A percentile compares a stretch with the other conserved stretches of the same genome.
phyloP scores from a whole-genome alignment of 2,888 invertebrate genomes.

The Ornithoptera priamus region DNA sequence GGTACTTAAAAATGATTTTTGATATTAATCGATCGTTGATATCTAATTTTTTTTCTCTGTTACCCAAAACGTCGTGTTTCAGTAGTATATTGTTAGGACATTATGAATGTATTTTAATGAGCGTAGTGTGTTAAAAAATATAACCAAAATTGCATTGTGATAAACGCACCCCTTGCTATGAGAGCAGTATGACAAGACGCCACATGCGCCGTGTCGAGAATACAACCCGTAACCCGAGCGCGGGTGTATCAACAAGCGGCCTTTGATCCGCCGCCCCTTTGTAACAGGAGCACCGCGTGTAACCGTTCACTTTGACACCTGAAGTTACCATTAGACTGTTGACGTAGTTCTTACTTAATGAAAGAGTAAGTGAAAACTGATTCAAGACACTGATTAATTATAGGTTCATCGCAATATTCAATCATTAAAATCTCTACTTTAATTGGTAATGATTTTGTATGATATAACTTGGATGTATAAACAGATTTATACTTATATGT shows the following conservation, averaged over 20 bases:
- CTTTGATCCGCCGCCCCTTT: conserved; percentile 47
- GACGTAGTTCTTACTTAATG: conserved; percentile 35
- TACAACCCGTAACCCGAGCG: conserved; percentile 31
- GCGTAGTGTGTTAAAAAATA: background rate
- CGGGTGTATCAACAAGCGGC: conserved; percentile 32
- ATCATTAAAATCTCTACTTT: too few relatives aligned
- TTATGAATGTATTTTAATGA: background rate
- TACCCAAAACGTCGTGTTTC: background rate
- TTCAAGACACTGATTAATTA: background rate
- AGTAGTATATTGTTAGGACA: background rate
- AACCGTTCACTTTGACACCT: conserved; percentile 48
- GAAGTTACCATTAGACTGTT: conserved; percentile 45
- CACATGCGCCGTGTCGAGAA: conserved; percentile 40
- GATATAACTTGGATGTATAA: too few relatives aligned
- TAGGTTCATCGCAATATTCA: too few relatives aligned
- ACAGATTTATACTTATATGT: too few relatives aligned
- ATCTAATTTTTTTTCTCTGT: too few relatives aligned
- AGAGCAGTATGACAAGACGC: conserved; percentile 33
- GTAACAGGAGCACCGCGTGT: conserved; percentile 40
- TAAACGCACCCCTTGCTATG: conserved; percentile 21
- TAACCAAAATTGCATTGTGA: background rate
- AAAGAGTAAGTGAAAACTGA: conserved; percentile 23
- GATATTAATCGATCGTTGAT: too few relatives aligned
- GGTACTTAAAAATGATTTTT: too few relatives aligned
- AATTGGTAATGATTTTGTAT: too few relatives aligned